These are phyloP conservation scores for Capreolus pygargus DNA, from an alignment of 2,113 vertebrate species.

Conservation along the genomic window DNA sequence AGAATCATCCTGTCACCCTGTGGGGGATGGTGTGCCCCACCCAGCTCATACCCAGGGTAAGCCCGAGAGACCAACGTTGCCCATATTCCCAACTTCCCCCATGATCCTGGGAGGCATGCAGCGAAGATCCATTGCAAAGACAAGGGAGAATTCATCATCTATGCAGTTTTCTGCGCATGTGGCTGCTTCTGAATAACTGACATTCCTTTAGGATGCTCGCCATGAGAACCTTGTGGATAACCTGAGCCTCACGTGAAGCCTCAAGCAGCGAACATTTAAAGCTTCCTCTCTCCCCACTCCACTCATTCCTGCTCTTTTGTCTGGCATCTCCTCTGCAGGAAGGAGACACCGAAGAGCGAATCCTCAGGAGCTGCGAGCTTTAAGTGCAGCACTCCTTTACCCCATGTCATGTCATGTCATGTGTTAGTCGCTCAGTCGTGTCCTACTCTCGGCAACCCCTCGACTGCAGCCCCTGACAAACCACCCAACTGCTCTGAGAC, in stretches of 20 bases:
- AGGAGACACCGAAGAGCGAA: not conserved
- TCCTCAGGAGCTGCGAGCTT: not conserved
- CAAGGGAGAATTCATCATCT: not conserved
- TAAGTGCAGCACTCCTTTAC: not conserved
- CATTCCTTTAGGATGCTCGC: not conserved
- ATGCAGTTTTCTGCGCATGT: not conserved
- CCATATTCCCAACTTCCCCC: not conserved
- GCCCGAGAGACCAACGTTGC: not conserved
- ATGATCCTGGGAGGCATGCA: not conserved
- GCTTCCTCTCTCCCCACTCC: not conserved
- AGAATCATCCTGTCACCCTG: not conserved
- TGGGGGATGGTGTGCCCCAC: not conserved
- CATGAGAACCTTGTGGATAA: not conserved
- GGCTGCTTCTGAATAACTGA: not conserved
- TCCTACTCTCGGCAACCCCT: not conserved
- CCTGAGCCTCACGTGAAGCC: not conserved
- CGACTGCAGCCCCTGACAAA: not conserved
- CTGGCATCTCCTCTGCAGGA: not conserved
- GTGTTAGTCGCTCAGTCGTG: accelerated
- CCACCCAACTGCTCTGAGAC: not conserved
- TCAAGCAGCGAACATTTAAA: not conserved
- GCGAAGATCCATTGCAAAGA: not conserved
- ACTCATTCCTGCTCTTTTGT: not conserved
- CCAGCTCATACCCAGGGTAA: not conserved
- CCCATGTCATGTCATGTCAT: accelerated